Conservation (phyloP, 1,140 invertebrate species). For the Procambarus virginalis region DNA sequence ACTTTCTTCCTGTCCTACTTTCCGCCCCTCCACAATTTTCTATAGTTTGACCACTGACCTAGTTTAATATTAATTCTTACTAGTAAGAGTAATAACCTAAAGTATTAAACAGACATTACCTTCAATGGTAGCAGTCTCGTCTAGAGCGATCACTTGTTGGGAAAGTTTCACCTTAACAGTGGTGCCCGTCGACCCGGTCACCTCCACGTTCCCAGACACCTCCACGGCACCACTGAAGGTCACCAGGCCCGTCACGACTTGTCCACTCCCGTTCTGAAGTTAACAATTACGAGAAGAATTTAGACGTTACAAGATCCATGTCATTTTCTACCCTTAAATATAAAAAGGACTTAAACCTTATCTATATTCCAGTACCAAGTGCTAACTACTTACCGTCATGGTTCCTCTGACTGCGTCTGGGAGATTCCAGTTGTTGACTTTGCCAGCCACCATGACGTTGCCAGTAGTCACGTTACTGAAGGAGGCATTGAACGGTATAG, state of each 20-base stretch:
- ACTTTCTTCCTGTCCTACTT: too few relatives aligned
- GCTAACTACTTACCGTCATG: not conserved
- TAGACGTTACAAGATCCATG: too few relatives aligned
- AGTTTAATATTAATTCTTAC: too few relatives aligned
- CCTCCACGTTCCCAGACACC: not conserved
- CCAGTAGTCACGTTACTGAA: not conserved
- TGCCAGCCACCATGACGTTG: not conserved
- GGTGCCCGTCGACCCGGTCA: not conserved
- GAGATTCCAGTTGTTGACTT: conserved; percentile 4
- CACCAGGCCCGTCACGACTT: not conserved
- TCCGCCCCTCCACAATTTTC: too few relatives aligned
- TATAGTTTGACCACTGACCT: too few relatives aligned
- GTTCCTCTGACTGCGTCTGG: not conserved
- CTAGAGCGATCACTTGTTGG: not conserved
- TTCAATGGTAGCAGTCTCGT: not conserved
- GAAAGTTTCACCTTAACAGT: not conserved
- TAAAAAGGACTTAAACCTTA: too few relatives aligned
- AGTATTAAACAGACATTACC: not conserved
- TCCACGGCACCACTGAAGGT: not conserved
- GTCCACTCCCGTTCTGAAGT: not conserved
- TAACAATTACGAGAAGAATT: too few relatives aligned
- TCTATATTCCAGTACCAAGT: too few relatives aligned
- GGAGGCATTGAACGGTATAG: not conserved
- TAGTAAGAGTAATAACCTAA: too few relatives aligned
- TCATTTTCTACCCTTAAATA: too few relatives aligned